phyloP scores from a whole-genome alignment of 2,888 invertebrate genomes.

The Epiblema foenella region DNA sequence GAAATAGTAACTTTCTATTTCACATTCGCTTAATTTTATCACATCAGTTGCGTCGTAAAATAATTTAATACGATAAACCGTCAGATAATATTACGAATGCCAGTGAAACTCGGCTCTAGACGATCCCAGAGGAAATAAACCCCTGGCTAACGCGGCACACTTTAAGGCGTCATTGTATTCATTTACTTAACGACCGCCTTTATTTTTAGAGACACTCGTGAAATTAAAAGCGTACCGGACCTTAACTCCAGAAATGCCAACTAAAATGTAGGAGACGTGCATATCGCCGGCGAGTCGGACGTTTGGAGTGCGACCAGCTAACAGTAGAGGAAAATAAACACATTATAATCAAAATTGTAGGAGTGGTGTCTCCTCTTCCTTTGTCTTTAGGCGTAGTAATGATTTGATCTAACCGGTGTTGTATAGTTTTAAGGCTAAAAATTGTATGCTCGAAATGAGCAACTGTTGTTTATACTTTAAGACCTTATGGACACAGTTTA shows the following conservation, averaged over 20 bases:
- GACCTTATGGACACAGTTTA: too few species aligned
- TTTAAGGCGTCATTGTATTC: constrained; percentile 44
- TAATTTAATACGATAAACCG: constrained; percentile 36
- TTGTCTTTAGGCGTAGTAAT: too few species aligned
- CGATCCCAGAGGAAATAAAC: constrained; percentile 47
- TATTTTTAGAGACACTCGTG: constrained; percentile 47
- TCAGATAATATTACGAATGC: constrained; percentile 40
- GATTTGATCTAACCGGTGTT: too few species aligned
- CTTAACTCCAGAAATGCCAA: constrained; percentile 30
- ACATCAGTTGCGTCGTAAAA: constrained; percentile 42
- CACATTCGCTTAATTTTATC: constrained; percentile 39
- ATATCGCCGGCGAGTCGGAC: constrained; percentile 12
- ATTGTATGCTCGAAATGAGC: too few species aligned
- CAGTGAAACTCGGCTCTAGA: constrained; percentile 34
- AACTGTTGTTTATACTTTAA: too few species aligned
- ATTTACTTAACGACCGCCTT: constrained; percentile 45
- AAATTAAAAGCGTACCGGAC: constrained; percentile 45
- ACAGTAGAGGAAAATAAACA: not conserved
- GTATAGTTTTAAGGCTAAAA: too few species aligned
- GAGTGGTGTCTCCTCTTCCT: too few species aligned
- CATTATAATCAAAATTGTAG: too few species aligned
- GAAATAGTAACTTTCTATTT: constrained; percentile 34
- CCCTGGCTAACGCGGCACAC: constrained; percentile 42
- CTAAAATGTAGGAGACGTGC: constrained; percentile 29
- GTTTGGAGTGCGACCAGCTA: not conserved